Evolutionary conservation across 2,113 vertebrate species (phyloP).

Genomic region (Chelonoidis abingdonii): DNA sequence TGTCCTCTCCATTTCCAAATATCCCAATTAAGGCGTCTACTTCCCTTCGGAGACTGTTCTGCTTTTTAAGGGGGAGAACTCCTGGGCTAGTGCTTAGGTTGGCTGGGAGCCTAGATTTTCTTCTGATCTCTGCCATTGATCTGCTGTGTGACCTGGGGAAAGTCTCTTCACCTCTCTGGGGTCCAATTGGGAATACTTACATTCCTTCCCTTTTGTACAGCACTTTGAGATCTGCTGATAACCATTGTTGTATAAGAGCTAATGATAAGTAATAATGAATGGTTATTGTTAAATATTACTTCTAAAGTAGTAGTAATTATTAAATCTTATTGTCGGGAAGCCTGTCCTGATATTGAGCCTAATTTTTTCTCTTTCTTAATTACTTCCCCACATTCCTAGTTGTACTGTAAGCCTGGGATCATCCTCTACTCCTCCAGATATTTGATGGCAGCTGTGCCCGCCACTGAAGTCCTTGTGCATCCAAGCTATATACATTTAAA

Average conservation of each 20-base stretch:
- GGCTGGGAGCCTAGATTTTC: not conserved
- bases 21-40: not conserved
- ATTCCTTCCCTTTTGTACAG: not conserved
- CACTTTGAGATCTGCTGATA: not conserved
- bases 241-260: not conserved
- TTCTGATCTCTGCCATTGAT: not conserved
- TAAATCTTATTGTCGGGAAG: conserved; percentile 24
- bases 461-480: conserved; percentile 48
- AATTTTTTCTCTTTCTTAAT: conserved; percentile 53
- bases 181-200: rapidly evolving
- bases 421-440: not conserved
- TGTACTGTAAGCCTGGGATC: not conserved
- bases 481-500: conserved; percentile 38
- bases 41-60: not conserved
- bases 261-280: not conserved
- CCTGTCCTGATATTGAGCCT: conserved; percentile 45
- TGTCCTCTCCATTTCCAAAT: not conserved
- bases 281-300: not conserved
- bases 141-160: not conserved
- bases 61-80: not conserved
- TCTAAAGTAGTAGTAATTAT: conserved; percentile 45
- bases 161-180: not conserved
- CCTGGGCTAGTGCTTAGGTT: not conserved
- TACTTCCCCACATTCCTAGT: conserved; percentile 47
- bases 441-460: not conserved